Conservation (phyloP, 2,797 vertebrate genomes). For the Silurus lanzhouensis region DNA sequence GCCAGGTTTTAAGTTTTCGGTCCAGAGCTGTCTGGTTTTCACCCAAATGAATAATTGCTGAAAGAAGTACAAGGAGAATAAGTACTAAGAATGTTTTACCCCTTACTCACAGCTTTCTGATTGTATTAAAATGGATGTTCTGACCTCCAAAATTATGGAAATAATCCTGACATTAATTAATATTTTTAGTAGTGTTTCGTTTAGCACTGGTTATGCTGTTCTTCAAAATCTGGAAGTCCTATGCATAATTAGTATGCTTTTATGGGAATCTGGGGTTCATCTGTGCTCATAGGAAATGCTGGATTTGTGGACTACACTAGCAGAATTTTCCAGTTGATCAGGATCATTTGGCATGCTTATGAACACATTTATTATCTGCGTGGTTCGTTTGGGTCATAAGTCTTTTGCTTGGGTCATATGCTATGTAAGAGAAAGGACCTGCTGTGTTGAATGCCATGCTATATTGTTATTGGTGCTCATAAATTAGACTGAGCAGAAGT, state of each 20-base stretch:
- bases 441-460: conserved; percentile 10
- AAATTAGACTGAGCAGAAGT: conserved; percentile 34
- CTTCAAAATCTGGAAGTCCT: conserved; percentile 12
- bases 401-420: background rate
- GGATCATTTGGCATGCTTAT: background rate
- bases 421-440: conserved; percentile 11
- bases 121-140: background rate
- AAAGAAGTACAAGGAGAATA: conserved; percentile 40
- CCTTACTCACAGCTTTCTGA: conserved; percentile 7
- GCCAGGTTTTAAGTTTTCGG: conserved; percentile 39
- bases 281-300: background rate
- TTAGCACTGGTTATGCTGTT: conserved; percentile 8
- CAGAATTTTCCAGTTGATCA: conserved; percentile 5
- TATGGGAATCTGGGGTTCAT: conserved; percentile 29
- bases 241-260: conserved; percentile 19
- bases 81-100: conserved; percentile 45
- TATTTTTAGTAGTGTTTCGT: background rate
- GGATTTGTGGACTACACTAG: background rate
- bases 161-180: background rate
- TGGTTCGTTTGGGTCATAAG: conserved; percentile 8
- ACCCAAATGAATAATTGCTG: conserved; percentile 48
- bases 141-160: background rate
- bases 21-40: conserved; percentile 50
- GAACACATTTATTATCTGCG: conserved; percentile 12
- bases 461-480: conserved; percentile 31